phyloP scores from a whole-genome alignment of 2,888 invertebrate genomes.

The Dryococelus australis region DNA sequence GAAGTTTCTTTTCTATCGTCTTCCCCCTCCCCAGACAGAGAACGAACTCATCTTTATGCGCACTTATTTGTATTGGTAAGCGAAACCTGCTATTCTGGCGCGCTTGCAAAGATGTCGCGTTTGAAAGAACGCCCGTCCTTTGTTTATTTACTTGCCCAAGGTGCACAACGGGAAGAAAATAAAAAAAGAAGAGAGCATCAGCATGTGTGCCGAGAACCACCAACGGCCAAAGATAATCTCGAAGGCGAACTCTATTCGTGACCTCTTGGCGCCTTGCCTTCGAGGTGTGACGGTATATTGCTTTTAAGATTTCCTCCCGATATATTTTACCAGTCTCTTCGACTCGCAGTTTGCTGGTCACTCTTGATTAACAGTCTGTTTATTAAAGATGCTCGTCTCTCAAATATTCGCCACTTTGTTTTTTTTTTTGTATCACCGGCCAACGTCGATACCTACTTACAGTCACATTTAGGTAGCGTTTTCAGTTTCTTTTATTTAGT shows the following conservation, averaged over 20 bases:
- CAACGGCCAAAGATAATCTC: neutral
- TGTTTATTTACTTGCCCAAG: neutral
- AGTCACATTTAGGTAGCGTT: too few species aligned
- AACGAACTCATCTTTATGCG: neutral
- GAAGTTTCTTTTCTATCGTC: neutral
- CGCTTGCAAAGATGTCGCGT: neutral
- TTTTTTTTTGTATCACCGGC: too few species aligned
- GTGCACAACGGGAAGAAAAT: too few species aligned
- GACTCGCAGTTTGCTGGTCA: too few species aligned
- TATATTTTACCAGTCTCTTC: too few species aligned
- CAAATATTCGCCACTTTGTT: too few species aligned
- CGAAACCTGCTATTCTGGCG: neutral
- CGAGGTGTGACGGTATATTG: too few species aligned
- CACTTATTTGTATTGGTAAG: conserved; percentile 3
- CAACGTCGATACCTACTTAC: too few species aligned
- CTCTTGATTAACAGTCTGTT: too few species aligned
- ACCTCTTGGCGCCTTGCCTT: neutral
- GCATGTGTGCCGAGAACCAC: neutral
- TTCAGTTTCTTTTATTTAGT: too few species aligned
- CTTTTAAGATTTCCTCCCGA: too few species aligned
- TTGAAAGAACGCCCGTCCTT: neutral
- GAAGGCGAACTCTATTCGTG: neutral
- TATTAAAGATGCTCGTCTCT: too few species aligned
- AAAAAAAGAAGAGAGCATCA: neutral
- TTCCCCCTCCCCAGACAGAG: neutral